Evolutionary conservation across 92 coral and sea anemone species (phyloP), one percentile per base, ranked within the genome.

Genomic region (Palythoa grandiflora): DNA sequence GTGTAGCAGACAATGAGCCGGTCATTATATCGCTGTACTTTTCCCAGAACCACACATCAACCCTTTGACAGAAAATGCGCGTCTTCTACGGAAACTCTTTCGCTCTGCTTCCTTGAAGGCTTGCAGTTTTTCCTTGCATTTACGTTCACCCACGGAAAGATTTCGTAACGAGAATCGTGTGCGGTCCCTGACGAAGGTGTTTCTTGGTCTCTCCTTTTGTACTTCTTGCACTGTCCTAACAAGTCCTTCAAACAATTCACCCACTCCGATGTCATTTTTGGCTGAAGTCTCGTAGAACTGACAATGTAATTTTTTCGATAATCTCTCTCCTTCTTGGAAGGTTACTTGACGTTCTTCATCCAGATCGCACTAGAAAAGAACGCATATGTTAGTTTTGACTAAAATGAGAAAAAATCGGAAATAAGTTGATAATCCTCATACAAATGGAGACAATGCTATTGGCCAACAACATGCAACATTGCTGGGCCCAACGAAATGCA

Each of bases 221-320:
- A 93, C 89, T 54, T 89, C 93, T 78, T 91, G 92, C 12, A 95
- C 86, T 47, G 87, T 79, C 48, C 93, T 83, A 7, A 94, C 93
- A 81, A 95, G 91, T 44, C 74, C 92, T 70, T 73, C 78, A 61
- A 95, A 95, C 85, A 93, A 89, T 83, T 95, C 98, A 16, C 80
- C 96, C 3, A 95, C 94, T 4, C 93, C 94, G 2, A 93, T 90
- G 93, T 95, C 98, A 71, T 93, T 90, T 78, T 95, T 95, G 16
- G 98, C 98, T 14, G 98, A 95, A 1, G 98, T 95, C 71, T 95
- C 98, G 71, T 91, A 88, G 91, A 95, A 93, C 6, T 93, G 89
- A 53, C 98, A 95, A 40, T 88, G 85, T 13, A 95, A 88, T 17
- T 86, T 70, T 39, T 88, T 89, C 40, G 98, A 94, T 15, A 95